Evolutionary conservation across 2,113 vertebrate genomes (phyloP).

Genomic region (Lepisosteus oculatus): DNA sequence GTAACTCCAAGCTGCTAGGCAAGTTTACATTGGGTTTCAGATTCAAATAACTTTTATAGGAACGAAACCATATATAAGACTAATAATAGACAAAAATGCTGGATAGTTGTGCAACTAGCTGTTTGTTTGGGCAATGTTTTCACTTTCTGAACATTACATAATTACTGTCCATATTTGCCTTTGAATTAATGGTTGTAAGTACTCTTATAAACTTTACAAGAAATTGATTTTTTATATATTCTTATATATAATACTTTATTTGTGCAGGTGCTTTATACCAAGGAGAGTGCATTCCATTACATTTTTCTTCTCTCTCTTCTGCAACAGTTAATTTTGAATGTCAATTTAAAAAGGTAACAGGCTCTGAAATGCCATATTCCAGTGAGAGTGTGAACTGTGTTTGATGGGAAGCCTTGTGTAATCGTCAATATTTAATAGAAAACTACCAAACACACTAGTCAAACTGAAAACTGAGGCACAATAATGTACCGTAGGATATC

Average conservation of each 20-base stretch:
- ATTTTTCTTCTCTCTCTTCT: no score
- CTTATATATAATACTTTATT: not conserved
- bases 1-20: not conserved
- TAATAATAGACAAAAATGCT: no score
- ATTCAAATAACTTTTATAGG: no score
- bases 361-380: not conserved
- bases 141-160: no score
- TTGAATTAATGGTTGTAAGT: no score
- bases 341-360: not conserved
- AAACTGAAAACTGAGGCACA: constrained; percentile 11
- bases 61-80: no score
- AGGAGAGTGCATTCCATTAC: no score
- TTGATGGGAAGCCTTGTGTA: not conserved
- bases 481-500: constrained; percentile 13
- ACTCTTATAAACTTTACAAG: no score
- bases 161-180: no score
- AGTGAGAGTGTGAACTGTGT: not conserved
- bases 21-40: not conserved
- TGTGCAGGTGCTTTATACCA: not conserved
- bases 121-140: no score
- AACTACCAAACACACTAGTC: constrained; percentile 10
- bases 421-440: constrained; percentile 17
- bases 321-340: not conserved
- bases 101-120: no score
- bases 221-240: no score